A percentile compares a stretch with the other conserved stretches of the same genome.
Conservation (phyloP, 2,797 vertebrate genomes). For the Alfaro cultratus region DNA sequence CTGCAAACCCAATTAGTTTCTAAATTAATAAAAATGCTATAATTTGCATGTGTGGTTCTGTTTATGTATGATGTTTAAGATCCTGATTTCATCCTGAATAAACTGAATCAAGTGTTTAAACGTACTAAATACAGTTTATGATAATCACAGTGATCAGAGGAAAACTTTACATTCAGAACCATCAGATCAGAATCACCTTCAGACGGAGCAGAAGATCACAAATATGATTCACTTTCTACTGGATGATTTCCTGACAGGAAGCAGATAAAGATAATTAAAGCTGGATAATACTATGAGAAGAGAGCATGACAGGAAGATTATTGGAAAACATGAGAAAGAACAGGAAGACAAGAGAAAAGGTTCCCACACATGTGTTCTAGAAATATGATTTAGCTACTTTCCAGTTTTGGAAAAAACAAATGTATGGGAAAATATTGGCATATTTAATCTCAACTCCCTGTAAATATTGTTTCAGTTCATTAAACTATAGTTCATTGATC, state of each 20-base stretch:
- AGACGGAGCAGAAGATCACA: not conserved
- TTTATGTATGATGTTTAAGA: not conserved
- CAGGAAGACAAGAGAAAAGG: slow-evolving; percentile 12
- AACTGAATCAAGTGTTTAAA: not conserved
- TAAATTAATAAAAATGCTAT: slow-evolving; percentile 26
- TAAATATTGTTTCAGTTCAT: not conserved
- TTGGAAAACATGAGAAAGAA: slow-evolving; percentile 30
- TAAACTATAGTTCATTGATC: not conserved
- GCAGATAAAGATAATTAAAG: not conserved
- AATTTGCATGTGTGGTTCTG: slow-evolving; percentile 13
- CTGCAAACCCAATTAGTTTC: slow-evolving; percentile 45
- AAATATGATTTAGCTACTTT: not conserved
- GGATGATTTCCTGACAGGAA: not conserved
- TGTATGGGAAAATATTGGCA: not conserved
- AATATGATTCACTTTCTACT: not conserved
- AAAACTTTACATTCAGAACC: not conserved
- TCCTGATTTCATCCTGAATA: not conserved
- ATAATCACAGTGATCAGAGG: not conserved
- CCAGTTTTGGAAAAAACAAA: not conserved
- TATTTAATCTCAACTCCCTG: not conserved
- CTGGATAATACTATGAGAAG: not conserved
- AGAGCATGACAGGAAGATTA: slow-evolving; percentile 29
- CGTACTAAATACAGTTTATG: not conserved
- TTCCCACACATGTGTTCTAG: not conserved
- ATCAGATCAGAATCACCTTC: not conserved